phyloP scores from a whole-genome alignment of 2,113 vertebrate species.

The Ivindomyrus marchei region DNA sequence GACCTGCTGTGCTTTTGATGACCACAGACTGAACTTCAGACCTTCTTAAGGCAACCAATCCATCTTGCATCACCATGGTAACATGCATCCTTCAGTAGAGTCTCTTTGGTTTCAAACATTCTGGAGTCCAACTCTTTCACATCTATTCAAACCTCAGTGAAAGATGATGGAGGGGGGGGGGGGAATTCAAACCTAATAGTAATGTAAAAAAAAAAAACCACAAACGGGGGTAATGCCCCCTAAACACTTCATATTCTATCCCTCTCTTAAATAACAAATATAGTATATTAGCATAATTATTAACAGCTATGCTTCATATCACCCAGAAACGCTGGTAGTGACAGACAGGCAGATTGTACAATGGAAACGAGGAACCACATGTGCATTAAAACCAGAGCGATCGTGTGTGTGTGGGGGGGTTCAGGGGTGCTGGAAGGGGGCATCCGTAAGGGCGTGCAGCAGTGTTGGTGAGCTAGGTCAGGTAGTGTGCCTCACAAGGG shows the following conservation, averaged over 20 bases:
- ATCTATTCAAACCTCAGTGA: slow-evolving; percentile 15
- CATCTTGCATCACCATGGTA: not conserved
- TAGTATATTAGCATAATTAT: slow-evolving; percentile 24
- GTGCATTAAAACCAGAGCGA: not conserved
- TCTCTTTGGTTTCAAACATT: slow-evolving; percentile 27
- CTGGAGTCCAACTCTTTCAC: slow-evolving; percentile 22
- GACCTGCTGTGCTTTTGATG: slow-evolving; percentile 12
- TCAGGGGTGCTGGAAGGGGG: not conserved
- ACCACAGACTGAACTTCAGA: slow-evolving; percentile 4
- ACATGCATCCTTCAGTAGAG: not conserved
- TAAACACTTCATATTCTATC: slow-evolving; percentile 21
- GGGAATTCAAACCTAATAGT: not conserved
- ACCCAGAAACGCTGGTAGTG: not conserved
- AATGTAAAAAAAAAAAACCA: not conserved
- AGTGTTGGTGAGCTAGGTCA: not conserved
- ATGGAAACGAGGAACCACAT: not conserved
- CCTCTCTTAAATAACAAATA: slow-evolving; percentile 26
- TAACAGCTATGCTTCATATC: not conserved
- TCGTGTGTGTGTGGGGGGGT: not conserved
- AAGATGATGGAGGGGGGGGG: not conserved
- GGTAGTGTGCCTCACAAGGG: not conserved
- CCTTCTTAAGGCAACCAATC: slow-evolving; percentile 24
- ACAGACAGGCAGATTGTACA: slow-evolving; percentile 13
- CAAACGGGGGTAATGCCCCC: not conserved
- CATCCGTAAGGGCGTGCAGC: not conserved